Evolutionary conservation across 2,797 vertebrate species (phyloP).

Genomic region (Amblyraja radiata): DNA sequence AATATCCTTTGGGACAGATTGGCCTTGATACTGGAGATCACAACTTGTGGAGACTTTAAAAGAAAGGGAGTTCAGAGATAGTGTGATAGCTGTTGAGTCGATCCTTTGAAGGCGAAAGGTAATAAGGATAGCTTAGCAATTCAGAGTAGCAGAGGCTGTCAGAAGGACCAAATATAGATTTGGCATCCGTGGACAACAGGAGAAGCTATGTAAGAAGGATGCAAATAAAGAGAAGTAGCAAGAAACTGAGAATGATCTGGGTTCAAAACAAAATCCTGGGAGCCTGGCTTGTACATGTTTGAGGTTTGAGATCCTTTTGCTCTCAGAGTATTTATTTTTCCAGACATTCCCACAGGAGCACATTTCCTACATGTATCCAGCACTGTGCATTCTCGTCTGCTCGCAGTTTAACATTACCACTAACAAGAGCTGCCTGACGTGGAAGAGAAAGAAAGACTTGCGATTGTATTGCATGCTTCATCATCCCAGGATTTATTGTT

Average conservation of each 20-base stretch:
- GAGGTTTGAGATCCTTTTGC: not conserved
- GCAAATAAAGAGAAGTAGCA: not conserved
- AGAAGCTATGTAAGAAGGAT: not conserved
- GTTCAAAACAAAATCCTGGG: not conserved
- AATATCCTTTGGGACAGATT: not conserved
- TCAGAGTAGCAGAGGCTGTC: not conserved
- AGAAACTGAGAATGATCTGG: not conserved
- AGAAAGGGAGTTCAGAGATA: not conserved
- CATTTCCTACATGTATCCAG: not conserved
- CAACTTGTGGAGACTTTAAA: not conserved
- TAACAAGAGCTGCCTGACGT: not conserved
- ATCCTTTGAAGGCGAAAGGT: not conserved
- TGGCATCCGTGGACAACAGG: not conserved
- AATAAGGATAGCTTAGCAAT: not conserved
- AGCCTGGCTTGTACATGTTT: not conserved
- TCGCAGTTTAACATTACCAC: not conserved
- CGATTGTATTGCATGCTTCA: too few relatives aligned
- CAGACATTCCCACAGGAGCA: not conserved
- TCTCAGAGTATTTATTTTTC: not conserved
- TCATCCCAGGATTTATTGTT: too few relatives aligned
- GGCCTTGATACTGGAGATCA: too few relatives aligned
- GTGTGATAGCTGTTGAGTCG: not conserved
- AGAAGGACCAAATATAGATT: not conserved
- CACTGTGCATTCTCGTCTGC: not conserved
- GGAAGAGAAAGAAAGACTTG: not conserved